Evolutionary conservation across 1,140 invertebrate species (phyloP).

Genomic region (Drosophila pallidifrons): DNA sequence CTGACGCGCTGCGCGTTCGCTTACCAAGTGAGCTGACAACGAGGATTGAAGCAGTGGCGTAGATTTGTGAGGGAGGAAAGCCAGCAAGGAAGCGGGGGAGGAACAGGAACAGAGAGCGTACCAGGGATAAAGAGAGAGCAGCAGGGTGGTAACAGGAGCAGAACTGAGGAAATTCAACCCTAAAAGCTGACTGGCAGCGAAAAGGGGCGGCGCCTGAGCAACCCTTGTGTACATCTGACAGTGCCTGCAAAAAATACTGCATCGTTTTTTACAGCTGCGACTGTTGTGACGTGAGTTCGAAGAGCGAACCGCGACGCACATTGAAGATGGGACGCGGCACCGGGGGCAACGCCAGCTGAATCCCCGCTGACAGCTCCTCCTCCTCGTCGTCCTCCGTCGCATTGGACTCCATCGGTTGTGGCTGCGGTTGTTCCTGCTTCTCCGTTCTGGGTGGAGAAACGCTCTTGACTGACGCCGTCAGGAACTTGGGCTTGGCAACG

Average conservation of each 20-base stretch:
- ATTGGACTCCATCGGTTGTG: neutral
- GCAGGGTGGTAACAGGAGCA: no score
- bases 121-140: no score
- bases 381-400: neutral
- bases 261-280: neutral
- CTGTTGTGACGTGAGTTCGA: neutral
- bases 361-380: neutral
- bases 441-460: neutral
- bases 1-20: neutral
- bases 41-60: constrained; percentile 4
- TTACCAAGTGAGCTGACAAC: constrained; percentile 35
- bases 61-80: neutral
- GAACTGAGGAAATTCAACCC: no score
- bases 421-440: neutral
- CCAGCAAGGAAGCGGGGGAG: neutral
- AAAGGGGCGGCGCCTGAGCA: no score
- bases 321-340: constrained; percentile 43
- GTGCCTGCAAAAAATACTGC: constrained; percentile 16
- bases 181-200: no score
- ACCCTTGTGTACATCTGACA: neutral
- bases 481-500: neutral
- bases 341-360: neutral
- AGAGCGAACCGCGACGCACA: constrained; percentile 5
- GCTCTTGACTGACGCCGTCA: neutral
- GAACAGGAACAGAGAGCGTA: no score